Evolutionary conservation across 2,797 vertebrate genomes (phyloP).

Genomic region (Eurystomus glaucurus): DNA sequence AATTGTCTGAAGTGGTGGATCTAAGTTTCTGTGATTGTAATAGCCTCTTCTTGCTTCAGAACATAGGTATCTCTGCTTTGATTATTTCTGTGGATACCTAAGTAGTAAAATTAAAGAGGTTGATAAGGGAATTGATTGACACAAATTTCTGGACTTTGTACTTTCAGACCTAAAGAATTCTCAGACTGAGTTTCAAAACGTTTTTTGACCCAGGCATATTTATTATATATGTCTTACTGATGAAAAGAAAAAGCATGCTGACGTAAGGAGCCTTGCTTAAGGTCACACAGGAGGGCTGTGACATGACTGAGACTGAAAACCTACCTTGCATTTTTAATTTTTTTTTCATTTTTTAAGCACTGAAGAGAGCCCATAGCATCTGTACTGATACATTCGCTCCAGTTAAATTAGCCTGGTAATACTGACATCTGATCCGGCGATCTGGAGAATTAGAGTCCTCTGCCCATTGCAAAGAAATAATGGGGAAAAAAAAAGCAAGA

Average conservation of each 20-base stretch:
- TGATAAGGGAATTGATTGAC: not conserved
- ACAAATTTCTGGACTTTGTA: not conserved
- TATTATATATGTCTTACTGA: not conserved
- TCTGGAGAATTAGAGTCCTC: not conserved
- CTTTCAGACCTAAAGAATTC: not conserved
- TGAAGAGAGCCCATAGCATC: not conserved
- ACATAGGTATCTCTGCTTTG: not conserved
- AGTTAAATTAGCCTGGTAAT: not conserved
- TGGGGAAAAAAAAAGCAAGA: accelerated
- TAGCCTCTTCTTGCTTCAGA: not conserved
- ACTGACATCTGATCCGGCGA: not conserved
- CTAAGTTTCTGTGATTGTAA: not conserved
- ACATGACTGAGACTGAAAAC: not conserved
- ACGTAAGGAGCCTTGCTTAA: not conserved
- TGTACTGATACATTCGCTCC: not conserved
- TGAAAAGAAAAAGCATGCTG: not conserved
- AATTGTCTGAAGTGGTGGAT: not conserved
- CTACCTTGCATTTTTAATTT: not conserved
- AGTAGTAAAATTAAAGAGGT: not conserved
- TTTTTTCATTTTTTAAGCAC: not conserved
- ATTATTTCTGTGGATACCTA: not conserved
- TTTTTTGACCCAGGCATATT: not conserved
- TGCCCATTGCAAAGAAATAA: not conserved
- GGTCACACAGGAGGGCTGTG: not conserved
- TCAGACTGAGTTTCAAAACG: not conserved